phyloP scores from a whole-genome alignment of 1,140 invertebrate genomes.

The Lerema accius region DNA sequence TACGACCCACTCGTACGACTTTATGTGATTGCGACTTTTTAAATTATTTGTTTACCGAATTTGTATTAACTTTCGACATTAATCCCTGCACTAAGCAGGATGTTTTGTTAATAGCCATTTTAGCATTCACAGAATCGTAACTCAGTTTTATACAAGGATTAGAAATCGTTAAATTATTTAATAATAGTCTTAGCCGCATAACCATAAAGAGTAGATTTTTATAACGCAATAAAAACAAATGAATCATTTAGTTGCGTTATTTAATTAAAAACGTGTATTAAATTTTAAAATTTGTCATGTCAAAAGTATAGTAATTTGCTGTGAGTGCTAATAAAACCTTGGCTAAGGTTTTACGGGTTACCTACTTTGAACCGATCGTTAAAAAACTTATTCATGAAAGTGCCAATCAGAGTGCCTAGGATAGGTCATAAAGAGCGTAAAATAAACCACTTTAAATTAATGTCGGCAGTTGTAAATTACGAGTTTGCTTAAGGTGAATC shows the following conservation, averaged over 20 bases:
- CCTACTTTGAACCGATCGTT: conserved; percentile 48
- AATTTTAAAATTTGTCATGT: neutral
- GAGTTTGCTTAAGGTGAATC: conserved; percentile 43
- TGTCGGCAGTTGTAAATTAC: conserved; percentile 32
- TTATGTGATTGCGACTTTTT: conserved; percentile 34
- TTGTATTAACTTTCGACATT: conserved; percentile 30
- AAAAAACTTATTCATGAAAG: conserved; percentile 50
- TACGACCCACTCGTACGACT: conserved; percentile 35
- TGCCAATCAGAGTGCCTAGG: conserved; percentile 51
- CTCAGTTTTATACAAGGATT: neutral
- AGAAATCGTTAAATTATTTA: neutral
- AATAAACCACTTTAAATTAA: conserved; percentile 46
- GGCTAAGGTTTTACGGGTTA: conserved; percentile 41
- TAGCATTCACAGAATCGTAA: conserved; percentile 3
- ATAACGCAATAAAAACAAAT: neutral
- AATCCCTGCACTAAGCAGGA: conserved; percentile 1
- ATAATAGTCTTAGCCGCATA: neutral
- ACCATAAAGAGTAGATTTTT: neutral
- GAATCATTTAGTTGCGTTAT: neutral
- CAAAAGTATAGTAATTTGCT: conserved; percentile 36
- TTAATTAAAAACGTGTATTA: neutral
- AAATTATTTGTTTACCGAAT: conserved; percentile 30
- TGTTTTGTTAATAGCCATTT: conserved; percentile 6
- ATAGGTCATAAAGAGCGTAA: conserved; percentile 51
- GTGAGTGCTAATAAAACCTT: conserved; percentile 40